Evolutionary conservation across 2,888 invertebrate species (phyloP).

Genomic region (Dilophus febrilis): DNA sequence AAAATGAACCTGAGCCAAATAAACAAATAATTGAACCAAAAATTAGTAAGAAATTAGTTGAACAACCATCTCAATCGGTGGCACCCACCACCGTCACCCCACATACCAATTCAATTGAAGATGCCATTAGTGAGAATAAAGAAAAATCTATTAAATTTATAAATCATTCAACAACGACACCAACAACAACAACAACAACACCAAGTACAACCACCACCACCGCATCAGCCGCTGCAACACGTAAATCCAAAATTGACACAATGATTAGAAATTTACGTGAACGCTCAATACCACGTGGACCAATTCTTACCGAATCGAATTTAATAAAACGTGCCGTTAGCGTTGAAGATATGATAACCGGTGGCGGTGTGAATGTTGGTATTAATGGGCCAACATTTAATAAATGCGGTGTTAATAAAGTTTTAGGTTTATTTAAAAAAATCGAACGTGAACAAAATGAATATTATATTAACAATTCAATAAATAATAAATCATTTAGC

Average conservation of each 20-base stretch:
- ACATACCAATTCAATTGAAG: background rate
- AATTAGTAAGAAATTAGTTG: too few relatives aligned
- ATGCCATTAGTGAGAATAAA: constrained; percentile 15
- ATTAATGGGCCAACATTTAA: constrained; percentile 32
- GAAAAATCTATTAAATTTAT: constrained; percentile 16
- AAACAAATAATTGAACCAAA: background rate
- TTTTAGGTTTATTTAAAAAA: constrained; percentile 60
- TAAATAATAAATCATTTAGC: constrained; percentile 12
- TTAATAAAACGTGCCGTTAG: constrained; percentile 56
- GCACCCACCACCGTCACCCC: too few relatives aligned
- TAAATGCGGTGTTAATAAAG: constrained; percentile 53
- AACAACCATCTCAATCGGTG: background rate
- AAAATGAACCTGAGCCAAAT: background rate
- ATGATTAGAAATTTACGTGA: constrained; percentile 44
- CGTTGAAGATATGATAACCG: constrained; percentile 43
- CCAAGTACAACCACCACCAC: too few relatives aligned
- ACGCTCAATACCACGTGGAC: constrained; percentile 43
- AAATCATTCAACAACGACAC: constrained; percentile 14
- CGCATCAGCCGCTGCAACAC: too few relatives aligned
- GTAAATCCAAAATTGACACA: constrained; percentile 34
- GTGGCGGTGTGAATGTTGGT: too few relatives aligned
- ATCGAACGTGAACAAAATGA: constrained; percentile 30
- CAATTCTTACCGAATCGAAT: constrained; percentile 42
- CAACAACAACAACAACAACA: constrained; percentile 5
- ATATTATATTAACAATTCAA: constrained; percentile 11